A percentile compares a stretch with the other conserved stretches of the same genome.
These are phyloP conservation scores for Pocillopora grandis DNA, from an alignment of 92 coral and sea anemone genomes.

Conservation along the genomic window DNA sequence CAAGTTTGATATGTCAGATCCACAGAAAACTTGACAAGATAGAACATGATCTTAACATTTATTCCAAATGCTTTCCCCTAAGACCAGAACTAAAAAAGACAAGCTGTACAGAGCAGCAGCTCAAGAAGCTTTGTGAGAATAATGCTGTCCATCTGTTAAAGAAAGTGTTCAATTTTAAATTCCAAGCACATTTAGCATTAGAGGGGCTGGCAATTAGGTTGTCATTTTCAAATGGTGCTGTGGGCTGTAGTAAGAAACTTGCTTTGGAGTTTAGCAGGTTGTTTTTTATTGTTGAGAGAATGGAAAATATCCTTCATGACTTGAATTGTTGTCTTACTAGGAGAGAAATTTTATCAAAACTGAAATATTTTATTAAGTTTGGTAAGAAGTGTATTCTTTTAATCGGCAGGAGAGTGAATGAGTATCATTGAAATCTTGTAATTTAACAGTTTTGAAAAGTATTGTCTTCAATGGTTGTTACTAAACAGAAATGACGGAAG, in stretches of 20 bases:
- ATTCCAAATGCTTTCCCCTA: slow-evolving; percentile 1
- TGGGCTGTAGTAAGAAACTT: slow-evolving; percentile 26
- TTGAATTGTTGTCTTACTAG: slow-evolving; percentile 20
- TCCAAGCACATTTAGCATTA: slow-evolving; percentile 70
- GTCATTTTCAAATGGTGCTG: slow-evolving; percentile 47
- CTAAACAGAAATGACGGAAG: too few species aligned
- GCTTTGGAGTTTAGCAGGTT: slow-evolving; percentile 53
- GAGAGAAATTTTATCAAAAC: slow-evolving; percentile 20
- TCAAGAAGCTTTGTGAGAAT: slow-evolving; percentile 27
- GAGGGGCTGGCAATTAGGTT: slow-evolving; percentile 82
- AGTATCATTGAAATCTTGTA: not conserved
- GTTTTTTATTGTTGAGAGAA: slow-evolving; percentile 65
- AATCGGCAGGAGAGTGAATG: slow-evolving; percentile 10
- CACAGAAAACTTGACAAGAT: slow-evolving; percentile 37
- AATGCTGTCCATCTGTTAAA: slow-evolving; percentile 26
- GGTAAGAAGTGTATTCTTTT: slow-evolving; percentile 41
- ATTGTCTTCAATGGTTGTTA: too few species aligned
- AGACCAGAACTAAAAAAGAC: not conserved
- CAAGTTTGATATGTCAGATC: slow-evolving; percentile 24
- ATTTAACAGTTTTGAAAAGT: too few species aligned
- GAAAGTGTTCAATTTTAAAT: slow-evolving; percentile 61
- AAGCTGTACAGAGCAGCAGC: slow-evolving; percentile 8
- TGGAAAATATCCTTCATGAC: slow-evolving; percentile 59
- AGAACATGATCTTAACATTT: slow-evolving; percentile 20
- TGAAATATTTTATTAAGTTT: slow-evolving; percentile 25